phyloP scores from a whole-genome alignment of 2,797 vertebrate species.

The Hoplostethus atlanticus region DNA sequence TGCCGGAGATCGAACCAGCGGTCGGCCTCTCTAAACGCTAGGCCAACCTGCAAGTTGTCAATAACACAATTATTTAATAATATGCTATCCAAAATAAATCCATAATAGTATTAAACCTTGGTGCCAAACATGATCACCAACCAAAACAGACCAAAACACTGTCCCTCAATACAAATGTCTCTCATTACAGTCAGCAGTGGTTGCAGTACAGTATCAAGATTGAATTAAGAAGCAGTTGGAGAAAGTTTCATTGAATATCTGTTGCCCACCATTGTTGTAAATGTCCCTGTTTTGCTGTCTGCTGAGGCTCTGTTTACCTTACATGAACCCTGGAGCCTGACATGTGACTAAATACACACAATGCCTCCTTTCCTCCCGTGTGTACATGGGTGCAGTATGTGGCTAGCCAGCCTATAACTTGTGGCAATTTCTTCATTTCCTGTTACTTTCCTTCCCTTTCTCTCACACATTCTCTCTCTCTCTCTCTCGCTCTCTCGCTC shows the following conservation, averaged over 20 bases:
- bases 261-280: background rate
- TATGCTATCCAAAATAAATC: too few relatives aligned
- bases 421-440: conserved; percentile 81
- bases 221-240: too few relatives aligned
- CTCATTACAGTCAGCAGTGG: too few relatives aligned
- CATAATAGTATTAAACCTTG: too few relatives aligned
- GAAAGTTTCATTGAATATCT: background rate
- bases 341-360: conserved; percentile 78
- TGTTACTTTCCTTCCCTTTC: conserved; percentile 70
- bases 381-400: conserved; percentile 60
- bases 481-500: background rate
- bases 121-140: too few relatives aligned
- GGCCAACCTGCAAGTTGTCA: too few relatives aligned
- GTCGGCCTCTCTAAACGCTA: too few relatives aligned
- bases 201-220: too few relatives aligned
- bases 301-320: conserved; percentile 67
- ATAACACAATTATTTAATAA: too few relatives aligned
- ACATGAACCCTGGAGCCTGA: conserved; percentile 63
- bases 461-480: conserved; percentile 5
- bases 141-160: too few relatives aligned
- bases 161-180: too few relatives aligned
- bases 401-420: conserved; percentile 70
- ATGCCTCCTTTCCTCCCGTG: conserved; percentile 58
- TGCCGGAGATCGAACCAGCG: too few relatives aligned
- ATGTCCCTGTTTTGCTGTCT: conserved; percentile 22